phyloP scores from a whole-genome alignment of 2,888 invertebrate species.

The Andrena flavipes region DNA sequence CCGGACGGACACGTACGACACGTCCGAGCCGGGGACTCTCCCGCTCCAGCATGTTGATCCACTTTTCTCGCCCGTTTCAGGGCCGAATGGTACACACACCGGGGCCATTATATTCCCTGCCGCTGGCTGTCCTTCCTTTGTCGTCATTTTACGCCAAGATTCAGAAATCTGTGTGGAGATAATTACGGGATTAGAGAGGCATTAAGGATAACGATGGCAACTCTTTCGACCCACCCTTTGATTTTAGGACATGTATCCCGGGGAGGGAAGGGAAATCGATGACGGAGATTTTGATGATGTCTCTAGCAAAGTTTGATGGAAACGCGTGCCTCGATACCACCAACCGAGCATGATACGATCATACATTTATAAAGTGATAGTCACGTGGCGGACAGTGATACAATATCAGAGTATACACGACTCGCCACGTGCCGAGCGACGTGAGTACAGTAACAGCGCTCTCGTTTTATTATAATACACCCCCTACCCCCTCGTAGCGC shows the following conservation, averaged over 20 bases:
- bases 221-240: too few relatives aligned
- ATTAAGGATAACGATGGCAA: too few relatives aligned
- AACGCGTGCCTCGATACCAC: conserved; percentile 30
- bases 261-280: background rate
- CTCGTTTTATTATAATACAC: conserved; percentile 77
- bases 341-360: conserved; percentile 69
- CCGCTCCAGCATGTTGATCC: conserved; percentile 63
- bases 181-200: too few relatives aligned
- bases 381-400: conserved; percentile 80
- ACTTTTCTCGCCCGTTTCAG: conserved; percentile 55
- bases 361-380: conserved; percentile 80
- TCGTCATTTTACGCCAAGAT: too few relatives aligned
- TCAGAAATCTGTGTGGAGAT: too few relatives aligned
- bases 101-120: background rate
- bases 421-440: conserved; percentile 80
- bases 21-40: conserved; percentile 43
- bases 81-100: conserved; percentile 35
- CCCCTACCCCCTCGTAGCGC: conserved; percentile 67
- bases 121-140: background rate
- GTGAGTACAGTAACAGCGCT: conserved; percentile 69
- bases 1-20: conserved; percentile 66
- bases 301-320: conserved; percentile 1
- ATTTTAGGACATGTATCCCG: too few relatives aligned
- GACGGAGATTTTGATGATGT: too few relatives aligned
- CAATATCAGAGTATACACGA: conserved; percentile 76